These are phyloP conservation scores for Nycticorax nycticorax DNA, from an alignment of 2,113 vertebrate genomes.

Conservation along the genomic window DNA sequence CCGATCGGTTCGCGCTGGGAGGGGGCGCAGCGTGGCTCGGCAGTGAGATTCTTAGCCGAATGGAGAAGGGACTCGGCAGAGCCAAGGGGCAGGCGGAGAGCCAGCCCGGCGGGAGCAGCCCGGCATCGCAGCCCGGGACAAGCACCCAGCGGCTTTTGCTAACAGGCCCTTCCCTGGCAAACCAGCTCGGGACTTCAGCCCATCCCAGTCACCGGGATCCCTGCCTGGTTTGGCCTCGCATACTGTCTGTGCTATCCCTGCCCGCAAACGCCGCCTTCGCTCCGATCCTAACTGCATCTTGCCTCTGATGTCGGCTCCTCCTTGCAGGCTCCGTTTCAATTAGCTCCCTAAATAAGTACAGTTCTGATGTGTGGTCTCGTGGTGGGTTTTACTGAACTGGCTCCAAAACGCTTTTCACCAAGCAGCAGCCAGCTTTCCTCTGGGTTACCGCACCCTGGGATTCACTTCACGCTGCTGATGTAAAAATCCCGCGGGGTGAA, in stretches of 20 bases:
- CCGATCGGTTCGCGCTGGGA: fast-evolving
- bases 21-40: fast-evolving
- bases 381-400: not conserved
- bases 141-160: not conserved
- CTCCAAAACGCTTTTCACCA: slow-evolving; percentile 36
- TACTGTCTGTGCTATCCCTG: not conserved
- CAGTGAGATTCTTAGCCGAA: fast-evolving
- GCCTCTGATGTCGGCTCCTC: not conserved
- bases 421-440: slow-evolving; percentile 13
- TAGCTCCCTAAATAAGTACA: slow-evolving; percentile 41
- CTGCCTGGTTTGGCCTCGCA: not conserved
- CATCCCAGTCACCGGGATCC: not conserved
- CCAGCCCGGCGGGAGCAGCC: not conserved
- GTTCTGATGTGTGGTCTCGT: slow-evolving; percentile 48
- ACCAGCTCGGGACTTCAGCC: not conserved
- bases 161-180: not conserved
- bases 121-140: not conserved
- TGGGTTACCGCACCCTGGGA: not conserved
- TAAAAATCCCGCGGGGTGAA: slow-evolving; percentile 14
- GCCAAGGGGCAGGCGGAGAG: fast-evolving
- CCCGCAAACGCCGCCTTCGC: not conserved
- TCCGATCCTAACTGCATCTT: not conserved
- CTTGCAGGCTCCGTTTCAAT: slow-evolving; percentile 12
- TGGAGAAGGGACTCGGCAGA: fast-evolving
- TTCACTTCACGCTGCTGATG: slow-evolving; percentile 38